Evolutionary conservation across 2,797 vertebrate genomes (phyloP).

Genomic region (Pseudochirops cupreus): DNA sequence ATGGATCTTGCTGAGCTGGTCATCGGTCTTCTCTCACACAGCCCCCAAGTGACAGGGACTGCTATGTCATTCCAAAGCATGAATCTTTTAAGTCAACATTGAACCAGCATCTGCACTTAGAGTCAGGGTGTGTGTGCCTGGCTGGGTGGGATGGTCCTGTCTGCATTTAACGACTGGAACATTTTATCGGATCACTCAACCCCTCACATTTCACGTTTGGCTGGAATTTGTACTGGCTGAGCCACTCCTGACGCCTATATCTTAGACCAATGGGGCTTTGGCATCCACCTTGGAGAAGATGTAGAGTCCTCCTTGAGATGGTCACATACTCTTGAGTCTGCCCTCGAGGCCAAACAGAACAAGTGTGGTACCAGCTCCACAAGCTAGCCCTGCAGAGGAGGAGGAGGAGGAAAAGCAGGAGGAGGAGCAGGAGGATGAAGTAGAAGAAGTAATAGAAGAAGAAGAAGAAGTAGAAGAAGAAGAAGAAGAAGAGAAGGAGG

Average conservation of each 20-base stretch:
- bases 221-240: background rate
- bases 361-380: background rate
- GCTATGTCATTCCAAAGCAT: background rate
- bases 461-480: rapidly evolving
- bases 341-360: constrained; percentile 4
- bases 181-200: background rate
- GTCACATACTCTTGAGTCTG: background rate
- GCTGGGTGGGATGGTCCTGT: background rate
- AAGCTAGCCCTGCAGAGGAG: background rate
- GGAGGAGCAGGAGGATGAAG: background rate
- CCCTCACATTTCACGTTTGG: background rate
- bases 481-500: background rate
- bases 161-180: background rate
- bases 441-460: too few relatives aligned
- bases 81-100: background rate
- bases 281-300: background rate
- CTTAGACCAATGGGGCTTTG: background rate
- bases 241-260: background rate
- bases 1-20: background rate
- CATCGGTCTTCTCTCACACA: background rate
- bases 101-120: background rate
- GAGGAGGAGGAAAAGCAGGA: rapidly evolving
- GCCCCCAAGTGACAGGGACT: background rate
- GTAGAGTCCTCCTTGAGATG: background rate
- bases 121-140: background rate